Conservation (phyloP, 1,140 invertebrate species). For the Drosophila simulans region DNA sequence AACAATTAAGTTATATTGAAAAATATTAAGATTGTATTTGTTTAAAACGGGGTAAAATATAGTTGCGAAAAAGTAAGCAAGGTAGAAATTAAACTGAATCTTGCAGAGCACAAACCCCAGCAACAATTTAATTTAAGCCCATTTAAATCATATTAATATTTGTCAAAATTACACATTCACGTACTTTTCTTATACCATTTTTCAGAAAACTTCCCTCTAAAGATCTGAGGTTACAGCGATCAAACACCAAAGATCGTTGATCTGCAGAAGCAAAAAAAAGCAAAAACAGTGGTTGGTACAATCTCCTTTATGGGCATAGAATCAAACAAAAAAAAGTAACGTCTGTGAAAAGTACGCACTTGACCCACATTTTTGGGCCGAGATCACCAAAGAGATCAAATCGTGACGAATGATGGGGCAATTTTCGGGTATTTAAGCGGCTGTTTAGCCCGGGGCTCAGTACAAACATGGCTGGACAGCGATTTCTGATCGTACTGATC, state of each 20-base stretch:
- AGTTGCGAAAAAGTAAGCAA: no score
- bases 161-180: neutral
- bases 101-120: no score
- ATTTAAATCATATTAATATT: no score
- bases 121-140: no score
- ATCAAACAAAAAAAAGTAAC: neutral
- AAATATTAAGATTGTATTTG: no score
- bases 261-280: slow-evolving; percentile 1
- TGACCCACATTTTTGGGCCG: slow-evolving; percentile 31
- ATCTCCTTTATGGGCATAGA: slow-evolving; percentile 18
- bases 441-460: slow-evolving; percentile 8
- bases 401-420: slow-evolving; percentile 32
- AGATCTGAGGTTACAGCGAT: neutral
- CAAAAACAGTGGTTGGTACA: neutral
- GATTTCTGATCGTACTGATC: slow-evolving; percentile 11
- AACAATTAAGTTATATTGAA: no score
- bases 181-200: neutral
- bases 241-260: slow-evolving; percentile 14
- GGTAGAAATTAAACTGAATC: no score
- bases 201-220: neutral
- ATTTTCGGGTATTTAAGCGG: slow-evolving; percentile 49
- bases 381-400: slow-evolving; percentile 11
- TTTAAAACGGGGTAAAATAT: no score
- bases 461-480: slow-evolving; percentile 22
- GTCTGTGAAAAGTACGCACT: slow-evolving; percentile 19